Percentiles rank a stretch among this genome's conserved stretches.
Conservation (phyloP, 2,113 vertebrate genomes). For the Rhinolophus ferrumequinum region DNA sequence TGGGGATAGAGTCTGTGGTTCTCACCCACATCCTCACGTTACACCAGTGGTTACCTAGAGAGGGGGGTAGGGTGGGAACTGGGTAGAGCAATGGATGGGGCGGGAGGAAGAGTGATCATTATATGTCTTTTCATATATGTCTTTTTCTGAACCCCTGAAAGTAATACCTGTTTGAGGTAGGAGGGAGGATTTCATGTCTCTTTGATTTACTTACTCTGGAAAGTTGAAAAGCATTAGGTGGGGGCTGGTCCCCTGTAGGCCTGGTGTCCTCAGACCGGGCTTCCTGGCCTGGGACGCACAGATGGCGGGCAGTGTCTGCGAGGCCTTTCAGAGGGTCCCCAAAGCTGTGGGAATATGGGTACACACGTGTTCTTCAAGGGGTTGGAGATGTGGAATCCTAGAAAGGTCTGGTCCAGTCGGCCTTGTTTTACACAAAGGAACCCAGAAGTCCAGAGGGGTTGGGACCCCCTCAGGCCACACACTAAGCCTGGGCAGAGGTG, state of each 20-base stretch:
- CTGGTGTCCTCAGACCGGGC: not conserved
- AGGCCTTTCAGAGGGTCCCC: not conserved
- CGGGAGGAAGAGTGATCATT: not conserved
- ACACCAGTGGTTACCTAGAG: not conserved
- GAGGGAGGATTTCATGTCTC: not conserved
- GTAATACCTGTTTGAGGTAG: not conserved
- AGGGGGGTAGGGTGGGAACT: not conserved
- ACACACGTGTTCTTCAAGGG: not conserved
- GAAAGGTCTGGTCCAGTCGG: too few relatives aligned
- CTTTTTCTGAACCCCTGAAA: not conserved
- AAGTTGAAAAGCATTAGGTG: not conserved
- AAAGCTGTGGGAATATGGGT: accelerated
- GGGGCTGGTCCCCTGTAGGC: not conserved
- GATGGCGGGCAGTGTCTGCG: accelerated
- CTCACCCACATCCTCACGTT: not conserved
- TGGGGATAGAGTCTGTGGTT: accelerated
- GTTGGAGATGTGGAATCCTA: not conserved
- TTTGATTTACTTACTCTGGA: not conserved
- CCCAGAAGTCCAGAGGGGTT: not conserved
- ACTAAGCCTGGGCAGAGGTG: not conserved
- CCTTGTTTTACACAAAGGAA: not conserved
- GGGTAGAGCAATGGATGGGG: not conserved
- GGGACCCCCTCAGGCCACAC: accelerated
- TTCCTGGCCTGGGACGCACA: not conserved
- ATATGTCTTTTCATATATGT: not conserved